These are phyloP conservation scores for Whitmania pigra DNA, from an alignment of 1,140 invertebrate species.

Conservation along the genomic window DNA sequence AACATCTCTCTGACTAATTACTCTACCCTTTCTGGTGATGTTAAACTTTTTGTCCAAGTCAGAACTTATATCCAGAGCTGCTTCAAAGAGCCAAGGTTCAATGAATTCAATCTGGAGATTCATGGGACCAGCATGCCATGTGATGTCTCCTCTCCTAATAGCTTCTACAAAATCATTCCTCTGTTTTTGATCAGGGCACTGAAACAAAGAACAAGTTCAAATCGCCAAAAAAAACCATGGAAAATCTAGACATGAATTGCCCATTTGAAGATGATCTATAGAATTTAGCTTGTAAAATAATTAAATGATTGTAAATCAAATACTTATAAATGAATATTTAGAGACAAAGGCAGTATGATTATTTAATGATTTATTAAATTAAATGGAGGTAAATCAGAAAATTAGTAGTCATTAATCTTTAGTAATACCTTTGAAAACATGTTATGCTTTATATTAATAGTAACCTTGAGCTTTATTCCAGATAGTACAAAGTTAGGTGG, in stretches of 20 bases:
- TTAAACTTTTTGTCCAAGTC: constrained; percentile 29
- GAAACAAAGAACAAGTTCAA: background rate
- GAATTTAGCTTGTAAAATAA: no score
- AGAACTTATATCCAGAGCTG: constrained; percentile 28
- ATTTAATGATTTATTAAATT: background rate
- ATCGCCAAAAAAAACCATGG: constrained; percentile 7
- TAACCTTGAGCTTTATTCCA: constrained; percentile 30
- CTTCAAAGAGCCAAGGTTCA: constrained; percentile 28
- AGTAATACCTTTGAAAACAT: background rate
- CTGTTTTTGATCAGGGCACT: constrained; percentile 31
- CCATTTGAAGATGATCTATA: no score
- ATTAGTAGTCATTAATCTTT: background rate
- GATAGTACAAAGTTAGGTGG: constrained; percentile 29
- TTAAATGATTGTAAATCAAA: background rate
- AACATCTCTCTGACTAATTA: constrained; percentile 34
- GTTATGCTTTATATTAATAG: background rate
- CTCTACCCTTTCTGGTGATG: constrained; percentile 27
- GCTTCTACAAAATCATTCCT: constrained; percentile 27
- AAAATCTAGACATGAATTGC: no score
- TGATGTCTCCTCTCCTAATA: constrained; percentile 29
- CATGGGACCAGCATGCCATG: constrained; percentile 36
- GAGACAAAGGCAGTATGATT: background rate
- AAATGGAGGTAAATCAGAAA: no score
- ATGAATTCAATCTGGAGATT: constrained; percentile 35
- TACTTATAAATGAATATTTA: background rate